Base-by-base conservation (phyloP, 2,797 vertebrate species). In the Fistularia tabacaria region DNA sequence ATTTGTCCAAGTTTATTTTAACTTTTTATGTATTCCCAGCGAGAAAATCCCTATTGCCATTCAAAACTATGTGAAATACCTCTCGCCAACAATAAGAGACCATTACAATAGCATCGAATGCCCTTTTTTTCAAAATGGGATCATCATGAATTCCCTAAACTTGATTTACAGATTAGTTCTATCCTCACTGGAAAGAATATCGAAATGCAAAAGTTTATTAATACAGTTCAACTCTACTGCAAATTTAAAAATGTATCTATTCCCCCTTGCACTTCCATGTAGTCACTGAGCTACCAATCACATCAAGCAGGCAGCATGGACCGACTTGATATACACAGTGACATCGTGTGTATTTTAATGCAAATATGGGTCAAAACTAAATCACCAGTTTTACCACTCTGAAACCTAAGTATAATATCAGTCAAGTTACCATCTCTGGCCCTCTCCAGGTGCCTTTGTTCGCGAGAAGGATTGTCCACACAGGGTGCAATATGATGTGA, bases 401-500 rank as follows among this genome's bases (percentile, higher is more conserved):
- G 46, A 73, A 76, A 71, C 70, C 71, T 59, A 14, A 46, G 13
- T 69, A 79, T 64, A 78, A 71, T 55, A 73, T 69, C 66, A 74
- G 73, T 74, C 69, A 77, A 51, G 66, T 67, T 69, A 46, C 57
- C 53, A 13, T 79, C 77, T 47, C 59, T 40, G 55, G 51, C 49
- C 54, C 54, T 74, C 75, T 74, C 62, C 75, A 74, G 79, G 73
- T 83, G 74, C 77, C 74, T 88, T 87, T 88, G 80, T 87, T 83
- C 57, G 40, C 62, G 45, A 53, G 64, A 72, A 70, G 74, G 71
- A 85, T 77, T 70, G 71, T 82, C 77, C 81, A 72, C 54, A 62
- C 64, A 64, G 77, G 73, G 71, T 70, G 73, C 75, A 68, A 69
- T 62, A 40, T 74, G 78, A 87, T 85, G 73, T 82, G 83, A 80